Percentiles rank a stretch among this genome's conserved stretches.
These are phyloP conservation scores for Corticium candelabrum DNA, from an alignment of 37 sponge, comb jelly and placozoan species.

Conservation along the genomic window DNA sequence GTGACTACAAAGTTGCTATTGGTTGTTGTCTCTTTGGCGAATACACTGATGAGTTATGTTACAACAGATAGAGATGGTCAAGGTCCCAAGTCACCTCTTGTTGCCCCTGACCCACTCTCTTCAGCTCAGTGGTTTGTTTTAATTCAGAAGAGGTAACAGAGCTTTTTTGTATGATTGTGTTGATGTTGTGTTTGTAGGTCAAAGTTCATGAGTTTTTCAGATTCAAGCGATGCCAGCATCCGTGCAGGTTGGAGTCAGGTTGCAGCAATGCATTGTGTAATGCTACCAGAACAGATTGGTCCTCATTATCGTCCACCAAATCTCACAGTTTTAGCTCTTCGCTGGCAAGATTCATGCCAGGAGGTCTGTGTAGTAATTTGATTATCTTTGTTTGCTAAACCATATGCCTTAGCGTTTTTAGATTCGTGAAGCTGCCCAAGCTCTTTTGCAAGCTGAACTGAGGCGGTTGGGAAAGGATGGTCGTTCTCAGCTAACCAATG, in stretches of 20 bases:
- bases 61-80: no score
- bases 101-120: no score
- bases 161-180: neutral
- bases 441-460: constrained; percentile 75
- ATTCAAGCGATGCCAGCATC: constrained; percentile 11
- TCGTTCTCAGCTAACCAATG: constrained; percentile 26
- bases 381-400: neutral
- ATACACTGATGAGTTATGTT: constrained; percentile 80
- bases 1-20: constrained; percentile 85
- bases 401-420: constrained; percentile 1
- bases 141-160: no score
- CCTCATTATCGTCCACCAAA: constrained; percentile 64
- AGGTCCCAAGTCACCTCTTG: no score
- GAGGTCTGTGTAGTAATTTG: constrained; percentile 39
- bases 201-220: neutral
- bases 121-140: no score
- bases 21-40: constrained; percentile 70
- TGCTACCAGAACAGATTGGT: constrained; percentile 85
- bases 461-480: constrained; percentile 45
- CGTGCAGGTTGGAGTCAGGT: constrained; percentile 82
- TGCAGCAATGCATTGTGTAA: constrained; percentile 87
- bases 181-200: neutral
- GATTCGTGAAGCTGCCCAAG: constrained; percentile 88
- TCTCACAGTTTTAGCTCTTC: constrained; percentile 67
- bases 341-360: constrained; percentile 56